Percentiles rank a stretch among this genome's conserved stretches.
Evolutionary conservation across 2,113 vertebrate genomes (phyloP).

Genomic region (Poeciliopsis occidentalis): DNA sequence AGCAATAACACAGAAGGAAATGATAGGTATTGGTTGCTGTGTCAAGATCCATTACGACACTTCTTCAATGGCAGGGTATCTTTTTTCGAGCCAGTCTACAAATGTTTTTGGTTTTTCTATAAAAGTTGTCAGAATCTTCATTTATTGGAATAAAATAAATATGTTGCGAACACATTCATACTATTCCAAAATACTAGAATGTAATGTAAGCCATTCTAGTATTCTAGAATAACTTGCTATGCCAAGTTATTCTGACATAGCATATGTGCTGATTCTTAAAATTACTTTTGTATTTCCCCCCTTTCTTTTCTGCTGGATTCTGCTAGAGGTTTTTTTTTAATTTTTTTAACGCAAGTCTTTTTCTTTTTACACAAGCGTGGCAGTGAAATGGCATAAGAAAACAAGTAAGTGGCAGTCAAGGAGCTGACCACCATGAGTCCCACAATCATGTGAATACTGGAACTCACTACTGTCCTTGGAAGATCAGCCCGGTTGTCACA

Average conservation of each 20-base stretch:
- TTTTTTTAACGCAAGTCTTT: too few relatives aligned
- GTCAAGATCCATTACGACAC: background rate
- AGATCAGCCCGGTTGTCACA: background rate
- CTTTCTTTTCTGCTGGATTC: background rate
- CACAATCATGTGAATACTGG: background rate
- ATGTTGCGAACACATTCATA: background rate
- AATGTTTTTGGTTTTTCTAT: background rate
- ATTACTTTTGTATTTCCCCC: background rate
- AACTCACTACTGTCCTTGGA: background rate
- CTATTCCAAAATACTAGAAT: background rate
- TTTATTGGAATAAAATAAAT: background rate
- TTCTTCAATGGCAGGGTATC: background rate
- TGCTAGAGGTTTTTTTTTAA: too few relatives aligned
- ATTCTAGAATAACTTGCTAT: too few relatives aligned
- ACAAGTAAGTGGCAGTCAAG: too few relatives aligned
- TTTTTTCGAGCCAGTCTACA: background rate
- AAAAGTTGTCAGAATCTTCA: background rate
- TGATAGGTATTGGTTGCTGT: slow-evolving; percentile 24
- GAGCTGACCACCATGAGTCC: background rate
- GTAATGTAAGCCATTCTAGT: background rate
- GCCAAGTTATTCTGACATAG: background rate
- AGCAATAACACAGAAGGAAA: slow-evolving; percentile 28
- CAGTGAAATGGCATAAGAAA: too few relatives aligned
- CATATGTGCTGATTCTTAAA: background rate
- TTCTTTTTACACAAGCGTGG: too few relatives aligned